Evolutionary conservation across 2,888 invertebrate genomes (phyloP), one percentile per base, ranked within the genome.

Genomic region (Orthosia gothica): DNA sequence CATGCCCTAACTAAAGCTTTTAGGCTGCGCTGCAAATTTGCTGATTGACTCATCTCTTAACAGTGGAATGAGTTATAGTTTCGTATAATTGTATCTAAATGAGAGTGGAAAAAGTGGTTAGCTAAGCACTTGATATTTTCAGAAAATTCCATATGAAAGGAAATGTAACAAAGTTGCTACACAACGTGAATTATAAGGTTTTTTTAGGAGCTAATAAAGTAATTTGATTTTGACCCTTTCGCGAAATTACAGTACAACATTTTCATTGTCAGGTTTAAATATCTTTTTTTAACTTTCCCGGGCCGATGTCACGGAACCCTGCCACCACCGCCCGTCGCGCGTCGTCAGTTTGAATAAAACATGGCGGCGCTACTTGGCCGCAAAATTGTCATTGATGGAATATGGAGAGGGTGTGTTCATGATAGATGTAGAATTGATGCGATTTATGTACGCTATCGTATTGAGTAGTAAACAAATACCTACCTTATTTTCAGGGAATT

Each of bases 271-370:
- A 40, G 9, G 40, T 7, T 40, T 40, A 40, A 40, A 40, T 40
- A 40, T 9, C 3, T 40, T 40, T 40, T 40, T 40, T 40, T 40
- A 40, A 40, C 9, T 7, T 58, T 69, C 32, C 61, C 59, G 55
- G 32, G 32, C 9, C 66, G 26, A 54, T 45, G 5, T 11, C 11
- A 23, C 67, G 78, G 50, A 81, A 84, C 54, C 71, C 65, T 32
- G 57, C 50, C 20, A 23, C 40, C 68, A 58, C 62, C 58, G 32
- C 73, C 58, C 71, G 63, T n/a, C 58, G 32, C 73, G 55, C 71
- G 63, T n/a, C 74, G 49, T 55, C 50, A 55, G 65, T 63, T 67
- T 86, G 87, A 86, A 87, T 87, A 85, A 87, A 87, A 86, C 86
- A 86, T 86, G 64, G 32, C 32, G 54, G 20, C 23, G 20, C 32